These are phyloP conservation scores for Dryocosmus kuriphilus DNA, from an alignment of 2,888 invertebrate species.

Conservation along the genomic window DNA sequence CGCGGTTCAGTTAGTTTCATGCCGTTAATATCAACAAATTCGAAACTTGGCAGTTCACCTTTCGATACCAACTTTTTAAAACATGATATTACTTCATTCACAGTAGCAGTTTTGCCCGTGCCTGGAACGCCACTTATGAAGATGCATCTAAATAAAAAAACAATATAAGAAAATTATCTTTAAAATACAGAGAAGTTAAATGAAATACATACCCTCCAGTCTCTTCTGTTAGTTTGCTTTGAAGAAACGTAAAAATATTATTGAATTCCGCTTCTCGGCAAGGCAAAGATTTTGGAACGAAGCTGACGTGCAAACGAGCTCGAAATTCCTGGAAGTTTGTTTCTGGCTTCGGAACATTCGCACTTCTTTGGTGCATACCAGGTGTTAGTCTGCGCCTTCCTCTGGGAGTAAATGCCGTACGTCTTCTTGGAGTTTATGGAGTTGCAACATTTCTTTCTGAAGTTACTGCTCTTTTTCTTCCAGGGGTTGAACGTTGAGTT, in stretches of 20 bases:
- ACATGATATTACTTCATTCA: constrained; percentile 89
- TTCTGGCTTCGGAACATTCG: constrained; percentile 64
- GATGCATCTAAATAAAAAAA: constrained; percentile 85
- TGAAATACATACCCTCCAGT: constrained; percentile 86
- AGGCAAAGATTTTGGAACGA: constrained; percentile 87
- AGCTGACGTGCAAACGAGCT: constrained; percentile 86
- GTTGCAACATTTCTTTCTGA: not conserved
- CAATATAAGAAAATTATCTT: not conserved
- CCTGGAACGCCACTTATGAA: constrained; percentile 98
- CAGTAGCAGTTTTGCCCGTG: constrained; percentile 98
- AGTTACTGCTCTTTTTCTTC: not conserved
- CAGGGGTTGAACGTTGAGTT: not conserved
- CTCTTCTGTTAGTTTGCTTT: constrained; percentile 85
- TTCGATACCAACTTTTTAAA: constrained; percentile 81
- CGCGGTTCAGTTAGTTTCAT: constrained; percentile 95
- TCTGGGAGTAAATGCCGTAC: not conserved
- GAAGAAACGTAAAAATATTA: constrained; percentile 86
- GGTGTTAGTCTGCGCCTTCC: constrained; percentile 74
- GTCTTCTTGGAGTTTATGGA: not conserved
- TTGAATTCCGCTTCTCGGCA: constrained; percentile 90
- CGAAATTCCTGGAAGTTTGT: constrained; percentile 80
- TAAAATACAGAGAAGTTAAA: constrained; percentile 45
- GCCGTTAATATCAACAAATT: constrained; percentile 94
- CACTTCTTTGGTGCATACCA: constrained; percentile 75
- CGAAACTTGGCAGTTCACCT: constrained; percentile 83